Conservation (phyloP, 2,888 invertebrate genomes). For the Onchidella celtica region DNA sequence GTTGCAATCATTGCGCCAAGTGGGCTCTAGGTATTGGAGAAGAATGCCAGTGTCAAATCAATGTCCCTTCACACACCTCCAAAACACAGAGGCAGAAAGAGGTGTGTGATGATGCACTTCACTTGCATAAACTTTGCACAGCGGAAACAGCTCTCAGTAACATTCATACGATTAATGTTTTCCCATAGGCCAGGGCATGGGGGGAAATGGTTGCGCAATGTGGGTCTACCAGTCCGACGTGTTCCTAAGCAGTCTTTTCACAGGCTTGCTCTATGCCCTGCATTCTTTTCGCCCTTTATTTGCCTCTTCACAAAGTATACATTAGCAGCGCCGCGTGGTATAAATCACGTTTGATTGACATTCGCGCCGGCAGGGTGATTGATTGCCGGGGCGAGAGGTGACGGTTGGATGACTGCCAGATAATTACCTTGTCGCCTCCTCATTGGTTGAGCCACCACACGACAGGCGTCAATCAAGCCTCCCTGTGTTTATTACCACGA, state of each 20-base stretch:
- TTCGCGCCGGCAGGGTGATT: conserved; percentile 44
- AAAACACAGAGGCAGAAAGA: too few species aligned
- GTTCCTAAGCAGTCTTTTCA: neutral
- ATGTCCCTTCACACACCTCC: too few species aligned
- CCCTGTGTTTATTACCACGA: conserved; percentile 21
- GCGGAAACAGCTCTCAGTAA: too few species aligned
- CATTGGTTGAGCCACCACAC: conserved; percentile 31
- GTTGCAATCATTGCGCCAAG: too few species aligned
- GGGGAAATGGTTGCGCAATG: too few species aligned
- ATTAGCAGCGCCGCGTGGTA: conserved; percentile 45
- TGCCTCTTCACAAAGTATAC: conserved; percentile 39
- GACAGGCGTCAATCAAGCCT: conserved; percentile 33
- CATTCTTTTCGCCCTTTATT: conserved; percentile 30
- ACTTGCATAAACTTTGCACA: too few species aligned
- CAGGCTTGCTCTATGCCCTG: neutral
- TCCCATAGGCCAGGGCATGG: too few species aligned
- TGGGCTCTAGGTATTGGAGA: too few species aligned
- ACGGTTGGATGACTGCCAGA: conserved; percentile 52
- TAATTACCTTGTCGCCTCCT: conserved; percentile 51
- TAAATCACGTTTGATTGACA: conserved; percentile 50
- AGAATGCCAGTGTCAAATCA: too few species aligned
- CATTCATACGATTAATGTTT: too few species aligned
- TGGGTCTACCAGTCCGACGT: neutral
- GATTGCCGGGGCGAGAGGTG: conserved; percentile 48
- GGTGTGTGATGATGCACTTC: too few species aligned